Evolutionary conservation across 2,797 vertebrate genomes (phyloP).

Genomic region (Aselliscus stoliczkanus): DNA sequence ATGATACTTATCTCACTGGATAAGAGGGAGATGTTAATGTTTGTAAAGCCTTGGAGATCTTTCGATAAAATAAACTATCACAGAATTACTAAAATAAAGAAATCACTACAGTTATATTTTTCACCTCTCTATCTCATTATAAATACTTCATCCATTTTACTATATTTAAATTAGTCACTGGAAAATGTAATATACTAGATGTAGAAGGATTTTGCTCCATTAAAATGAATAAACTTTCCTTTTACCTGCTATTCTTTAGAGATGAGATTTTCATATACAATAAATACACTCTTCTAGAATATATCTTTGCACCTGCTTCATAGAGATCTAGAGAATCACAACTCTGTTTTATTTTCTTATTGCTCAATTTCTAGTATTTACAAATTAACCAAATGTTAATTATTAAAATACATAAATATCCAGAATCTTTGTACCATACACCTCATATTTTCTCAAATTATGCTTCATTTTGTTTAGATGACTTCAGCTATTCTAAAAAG

Average conservation of each 20-base stretch:
- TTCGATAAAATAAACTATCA: slow-evolving; percentile 62
- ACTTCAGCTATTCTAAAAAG: background rate
- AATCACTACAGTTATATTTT: slow-evolving; percentile 7
- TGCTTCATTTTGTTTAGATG: background rate
- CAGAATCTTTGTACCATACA: background rate
- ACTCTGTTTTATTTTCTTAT: background rate
- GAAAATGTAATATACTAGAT: slow-evolving; percentile 5
- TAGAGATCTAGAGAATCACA: background rate
- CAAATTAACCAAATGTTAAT: background rate
- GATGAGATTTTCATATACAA: background rate
- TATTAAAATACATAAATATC: background rate
- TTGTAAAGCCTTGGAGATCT: slow-evolving; percentile 60
- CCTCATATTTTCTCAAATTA: background rate
- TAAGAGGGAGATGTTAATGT: slow-evolving; percentile 59
- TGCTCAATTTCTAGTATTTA: background rate
- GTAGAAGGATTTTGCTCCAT: background rate
- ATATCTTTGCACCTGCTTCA: background rate
- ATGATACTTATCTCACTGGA: slow-evolving; percentile 68
- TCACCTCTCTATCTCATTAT: background rate
- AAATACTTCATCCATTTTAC: background rate
- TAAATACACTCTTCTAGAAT: background rate
- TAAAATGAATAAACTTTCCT: slow-evolving; percentile 29
- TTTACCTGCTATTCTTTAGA: background rate
- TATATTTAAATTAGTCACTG: slow-evolving; percentile 48
- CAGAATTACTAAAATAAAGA: slow-evolving; percentile 54